Base-by-base conservation (phyloP, 2,888 invertebrate species). In the Melangyna quadrimaculata region DNA sequence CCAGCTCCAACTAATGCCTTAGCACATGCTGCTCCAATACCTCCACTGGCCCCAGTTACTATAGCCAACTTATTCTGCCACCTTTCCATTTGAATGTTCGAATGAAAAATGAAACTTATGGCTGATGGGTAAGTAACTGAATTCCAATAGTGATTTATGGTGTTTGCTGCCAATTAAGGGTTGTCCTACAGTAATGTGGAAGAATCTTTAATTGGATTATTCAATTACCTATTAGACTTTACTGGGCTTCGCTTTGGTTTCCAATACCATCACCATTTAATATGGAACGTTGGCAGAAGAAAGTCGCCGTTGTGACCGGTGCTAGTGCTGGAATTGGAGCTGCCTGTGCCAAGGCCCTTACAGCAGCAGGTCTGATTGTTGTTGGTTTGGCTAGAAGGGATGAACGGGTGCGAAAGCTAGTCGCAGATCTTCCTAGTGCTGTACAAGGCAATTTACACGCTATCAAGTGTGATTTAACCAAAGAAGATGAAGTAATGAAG, bases 1-100 rank as follows among this genome's bases (percentile, higher is more conserved):
- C 94, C 95, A n/a, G 92, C 91, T 27, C 90, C 83, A 17, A 79
- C 79, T 43, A 81, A 51, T 8, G 82, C 78, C 67, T 71, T 82
- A 12, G 82, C 65, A 61, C 87, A 87, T 7, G 82, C 82, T 10
- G 82, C 83, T 40, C 87, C 95, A 81, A 95, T 95, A 0, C 95
- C 95, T 0, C 93, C 92, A 89, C 95, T 95, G 6, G 94, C 94
- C 0, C 95, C 95, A 0, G 95, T 95, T 48, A 95, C 94, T 27
- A 95, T 92, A 0, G 94, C 95, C 0, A 94, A 93, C 89, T 94
- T 94, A 70, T 94, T 94, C 1, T 89, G 88, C 95, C 95, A 95
- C 57, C 94, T 93, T 63, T 95, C 94, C 93, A 94, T 93, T 75
- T 53, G 24, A 43, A 19, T 14, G 32, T 43, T 43, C 40, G 12